Conservation (phyloP, 1,140 invertebrate species). For the Ips typographus region DNA sequence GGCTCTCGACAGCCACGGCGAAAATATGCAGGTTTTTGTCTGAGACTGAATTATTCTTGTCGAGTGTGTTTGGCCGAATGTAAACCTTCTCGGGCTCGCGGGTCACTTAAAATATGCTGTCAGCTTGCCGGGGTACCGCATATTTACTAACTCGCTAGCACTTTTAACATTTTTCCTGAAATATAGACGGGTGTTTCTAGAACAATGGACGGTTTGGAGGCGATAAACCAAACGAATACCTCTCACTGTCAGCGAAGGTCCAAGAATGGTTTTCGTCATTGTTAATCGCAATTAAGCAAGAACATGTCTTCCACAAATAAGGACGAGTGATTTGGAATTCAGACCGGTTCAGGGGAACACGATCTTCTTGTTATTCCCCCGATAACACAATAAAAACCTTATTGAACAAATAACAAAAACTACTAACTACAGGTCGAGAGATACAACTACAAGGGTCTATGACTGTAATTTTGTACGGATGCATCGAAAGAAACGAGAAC, state of each 20-base stretch:
- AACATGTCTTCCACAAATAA: no score
- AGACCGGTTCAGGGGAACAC: conserved; percentile 11
- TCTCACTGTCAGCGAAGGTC: no score
- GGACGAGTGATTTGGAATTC: no score
- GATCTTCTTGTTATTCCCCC: conserved; percentile 35
- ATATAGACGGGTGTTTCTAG: conserved; percentile 12
- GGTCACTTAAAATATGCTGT: conserved; percentile 50
- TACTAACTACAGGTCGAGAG: conserved; percentile 38
- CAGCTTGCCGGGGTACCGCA: conserved; percentile 41
- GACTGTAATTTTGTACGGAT: conserved; percentile 45
- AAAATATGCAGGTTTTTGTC: conserved; percentile 47
- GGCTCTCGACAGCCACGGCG: conserved; percentile 45
- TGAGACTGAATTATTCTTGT: conserved; percentile 49
- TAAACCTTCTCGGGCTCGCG: conserved; percentile 45
- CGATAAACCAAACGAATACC: no score
- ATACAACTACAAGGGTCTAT: conserved; percentile 35
- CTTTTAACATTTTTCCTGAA: conserved; percentile 17
- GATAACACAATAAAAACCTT: conserved; percentile 41
- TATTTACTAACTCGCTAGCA: conserved; percentile 49
- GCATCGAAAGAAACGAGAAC: conserved; percentile 42
- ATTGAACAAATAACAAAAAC: conserved; percentile 45
- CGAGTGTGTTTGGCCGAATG: conserved; percentile 48
- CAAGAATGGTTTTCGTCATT: no score
- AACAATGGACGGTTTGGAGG: not conserved
- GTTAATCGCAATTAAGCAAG: no score